These are phyloP conservation scores for Drosophila putrida DNA, from an alignment of 2,888 invertebrate genomes.

Conservation along the genomic window DNA sequence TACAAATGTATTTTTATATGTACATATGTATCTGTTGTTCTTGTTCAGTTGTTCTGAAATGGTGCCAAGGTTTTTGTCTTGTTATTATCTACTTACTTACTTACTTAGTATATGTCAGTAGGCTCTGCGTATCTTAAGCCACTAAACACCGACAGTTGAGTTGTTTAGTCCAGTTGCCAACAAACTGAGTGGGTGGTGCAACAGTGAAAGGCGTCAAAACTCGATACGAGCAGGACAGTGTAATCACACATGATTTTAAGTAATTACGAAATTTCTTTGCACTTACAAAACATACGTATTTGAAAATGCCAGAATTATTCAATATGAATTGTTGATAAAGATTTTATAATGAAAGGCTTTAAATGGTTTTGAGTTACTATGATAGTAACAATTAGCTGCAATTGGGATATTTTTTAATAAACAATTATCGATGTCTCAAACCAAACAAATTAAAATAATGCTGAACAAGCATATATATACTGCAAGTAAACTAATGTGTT, in stretches of 20 bases:
- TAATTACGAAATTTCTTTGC: not conserved
- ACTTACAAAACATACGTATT: not conserved
- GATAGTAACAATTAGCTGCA: not conserved
- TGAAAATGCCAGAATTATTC: not conserved
- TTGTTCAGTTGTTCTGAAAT: conserved; percentile 10
- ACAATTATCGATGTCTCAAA: not conserved
- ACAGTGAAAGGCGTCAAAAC: conserved; percentile 31
- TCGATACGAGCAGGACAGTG: conserved; percentile 8
- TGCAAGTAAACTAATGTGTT: not conserved
- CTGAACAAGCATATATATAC: no score
- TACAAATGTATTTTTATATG: conserved; percentile 4
- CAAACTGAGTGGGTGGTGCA: conserved; percentile 3
- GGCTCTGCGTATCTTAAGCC: conserved; percentile 48
- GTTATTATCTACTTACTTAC: conserved; percentile 39
- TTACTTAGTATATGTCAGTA: conserved; percentile 39
- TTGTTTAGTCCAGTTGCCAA: conserved; percentile 10
- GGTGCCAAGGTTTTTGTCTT: conserved; percentile 44
- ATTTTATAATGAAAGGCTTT: not conserved
- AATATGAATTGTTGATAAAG: not conserved
- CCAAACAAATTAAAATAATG: no score
- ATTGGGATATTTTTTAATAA: not conserved
- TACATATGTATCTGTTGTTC: not conserved
- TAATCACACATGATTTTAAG: not conserved
- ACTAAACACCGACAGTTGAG: conserved; percentile 36
- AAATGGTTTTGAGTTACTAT: not conserved